Evolutionary conservation across 2,888 invertebrate genomes (phyloP).

Genomic region (Tineola bisselliella): DNA sequence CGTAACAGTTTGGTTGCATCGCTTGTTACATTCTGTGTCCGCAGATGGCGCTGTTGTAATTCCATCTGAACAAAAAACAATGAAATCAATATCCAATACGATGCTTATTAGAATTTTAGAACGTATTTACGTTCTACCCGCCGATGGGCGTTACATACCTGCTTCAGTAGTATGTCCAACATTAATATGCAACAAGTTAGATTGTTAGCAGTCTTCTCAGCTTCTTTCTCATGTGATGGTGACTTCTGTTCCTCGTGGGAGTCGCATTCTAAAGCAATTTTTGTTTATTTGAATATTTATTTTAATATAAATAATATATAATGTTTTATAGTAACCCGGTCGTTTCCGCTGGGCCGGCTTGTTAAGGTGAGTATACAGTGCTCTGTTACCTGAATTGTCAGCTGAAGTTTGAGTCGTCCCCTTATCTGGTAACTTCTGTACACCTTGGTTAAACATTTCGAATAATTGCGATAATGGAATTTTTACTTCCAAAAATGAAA

Average conservation of each 20-base stretch:
- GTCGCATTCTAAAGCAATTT: too few relatives aligned
- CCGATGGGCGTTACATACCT: conserved; percentile 60
- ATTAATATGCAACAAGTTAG: conserved; percentile 96
- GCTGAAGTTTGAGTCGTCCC: background rate
- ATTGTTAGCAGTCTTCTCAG: conserved; percentile 72
- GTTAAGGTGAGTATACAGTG: too few relatives aligned
- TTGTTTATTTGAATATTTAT: too few relatives aligned
- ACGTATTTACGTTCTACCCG: too few relatives aligned
- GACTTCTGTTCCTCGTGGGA: background rate
- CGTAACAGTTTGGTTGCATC: conserved; percentile 52
- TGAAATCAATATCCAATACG: background rate
- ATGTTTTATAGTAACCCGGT: too few relatives aligned
- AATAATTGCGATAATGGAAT: conserved; percentile 89
- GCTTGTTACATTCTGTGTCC: conserved; percentile 52
- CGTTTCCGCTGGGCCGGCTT: too few relatives aligned
- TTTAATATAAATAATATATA: too few relatives aligned
- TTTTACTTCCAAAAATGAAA: conserved; percentile 89
- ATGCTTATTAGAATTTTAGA: too few relatives aligned
- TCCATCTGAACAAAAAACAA: conserved; percentile 42
- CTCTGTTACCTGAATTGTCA: background rate
- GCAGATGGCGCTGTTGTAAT: conserved; percentile 49
- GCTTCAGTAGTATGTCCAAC: conserved; percentile 94
- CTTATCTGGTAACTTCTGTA: conserved; percentile 62
- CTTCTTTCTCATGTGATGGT: conserved; percentile 28
- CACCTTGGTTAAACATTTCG: conserved; percentile 90